These are phyloP conservation scores for Acromyrmex heyeri DNA, from an alignment of 1,140 invertebrate species.

Conservation along the genomic window DNA sequence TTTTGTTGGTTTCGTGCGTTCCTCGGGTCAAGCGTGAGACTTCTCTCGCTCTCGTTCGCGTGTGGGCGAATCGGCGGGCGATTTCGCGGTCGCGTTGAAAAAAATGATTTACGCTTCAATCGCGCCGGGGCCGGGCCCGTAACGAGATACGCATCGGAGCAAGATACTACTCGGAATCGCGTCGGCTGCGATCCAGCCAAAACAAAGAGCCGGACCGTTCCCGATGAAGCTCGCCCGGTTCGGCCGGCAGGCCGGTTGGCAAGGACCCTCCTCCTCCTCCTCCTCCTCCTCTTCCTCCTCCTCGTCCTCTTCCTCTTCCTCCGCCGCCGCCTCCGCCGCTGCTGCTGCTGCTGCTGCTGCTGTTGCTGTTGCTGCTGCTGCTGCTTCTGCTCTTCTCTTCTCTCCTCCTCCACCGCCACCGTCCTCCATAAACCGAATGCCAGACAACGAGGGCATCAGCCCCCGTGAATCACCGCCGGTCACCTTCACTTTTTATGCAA, in stretches of 20 bases:
- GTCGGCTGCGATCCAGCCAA: conserved; percentile 51
- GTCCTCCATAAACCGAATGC: conserved; percentile 78
- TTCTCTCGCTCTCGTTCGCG: conserved; percentile 8
- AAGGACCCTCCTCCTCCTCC: conserved; percentile 65
- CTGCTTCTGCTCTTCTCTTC: background rate
- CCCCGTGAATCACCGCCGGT: conserved; percentile 83
- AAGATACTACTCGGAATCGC: conserved; percentile 40
- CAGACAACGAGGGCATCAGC: conserved; percentile 85
- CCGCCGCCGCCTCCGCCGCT: background rate
- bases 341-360: background rate
- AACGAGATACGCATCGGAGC: conserved; percentile 54
- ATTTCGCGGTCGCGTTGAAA: conserved; percentile 40
- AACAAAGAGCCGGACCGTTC: conserved; percentile 65
- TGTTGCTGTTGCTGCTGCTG: background rate
- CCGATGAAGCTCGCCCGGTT: background rate
- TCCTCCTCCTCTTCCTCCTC: conserved; percentile 4
- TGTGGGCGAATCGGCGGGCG: conserved; percentile 36
- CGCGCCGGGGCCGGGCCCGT: conserved; percentile 24
- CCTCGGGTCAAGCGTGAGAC: background rate
- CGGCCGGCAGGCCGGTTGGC: conserved; percentile 53
- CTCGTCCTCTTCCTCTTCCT: background rate
- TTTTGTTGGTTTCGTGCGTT: no score
- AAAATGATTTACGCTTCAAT: conserved; percentile 54
- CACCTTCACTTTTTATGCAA: conserved; percentile 85
- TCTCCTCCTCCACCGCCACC: conserved; percentile 23